Conservation (phyloP, 2,113 vertebrate species). For the Myotis davidii region DNA sequence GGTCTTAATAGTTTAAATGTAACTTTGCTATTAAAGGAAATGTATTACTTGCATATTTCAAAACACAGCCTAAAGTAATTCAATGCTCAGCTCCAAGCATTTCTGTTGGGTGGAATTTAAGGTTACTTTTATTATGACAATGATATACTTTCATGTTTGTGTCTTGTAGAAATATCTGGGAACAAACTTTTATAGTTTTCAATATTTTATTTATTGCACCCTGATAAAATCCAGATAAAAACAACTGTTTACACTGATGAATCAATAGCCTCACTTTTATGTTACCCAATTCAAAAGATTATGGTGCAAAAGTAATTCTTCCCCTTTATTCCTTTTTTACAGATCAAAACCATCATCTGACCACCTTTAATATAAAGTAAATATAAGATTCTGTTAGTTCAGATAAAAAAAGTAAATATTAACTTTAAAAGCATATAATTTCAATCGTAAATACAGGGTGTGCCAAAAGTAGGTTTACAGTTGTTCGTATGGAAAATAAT, state of each 20-base stretch:
- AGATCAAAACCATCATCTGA: background rate
- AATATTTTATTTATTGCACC: background rate
- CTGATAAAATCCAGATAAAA: background rate
- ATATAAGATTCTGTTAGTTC: background rate
- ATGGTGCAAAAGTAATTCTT: background rate
- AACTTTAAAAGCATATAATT: background rate
- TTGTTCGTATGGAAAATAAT: background rate
- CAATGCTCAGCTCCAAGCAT: background rate
- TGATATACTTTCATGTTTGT: background rate
- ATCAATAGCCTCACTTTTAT: background rate
- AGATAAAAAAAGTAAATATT: background rate
- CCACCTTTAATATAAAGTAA: background rate
- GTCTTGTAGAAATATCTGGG: background rate
- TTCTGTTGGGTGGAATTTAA: background rate
- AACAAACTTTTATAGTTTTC: background rate
- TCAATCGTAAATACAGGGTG: background rate
- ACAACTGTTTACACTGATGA: background rate
- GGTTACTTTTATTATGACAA: background rate
- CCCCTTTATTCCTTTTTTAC: background rate
- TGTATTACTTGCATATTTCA: background rate
- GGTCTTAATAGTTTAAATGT: background rate
- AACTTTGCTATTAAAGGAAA: background rate
- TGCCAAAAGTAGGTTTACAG: background rate
- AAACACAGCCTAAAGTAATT: background rate
- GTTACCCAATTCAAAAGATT: background rate